phyloP scores from a whole-genome alignment of 2,888 invertebrate species.

The Ophion obscuratus region DNA sequence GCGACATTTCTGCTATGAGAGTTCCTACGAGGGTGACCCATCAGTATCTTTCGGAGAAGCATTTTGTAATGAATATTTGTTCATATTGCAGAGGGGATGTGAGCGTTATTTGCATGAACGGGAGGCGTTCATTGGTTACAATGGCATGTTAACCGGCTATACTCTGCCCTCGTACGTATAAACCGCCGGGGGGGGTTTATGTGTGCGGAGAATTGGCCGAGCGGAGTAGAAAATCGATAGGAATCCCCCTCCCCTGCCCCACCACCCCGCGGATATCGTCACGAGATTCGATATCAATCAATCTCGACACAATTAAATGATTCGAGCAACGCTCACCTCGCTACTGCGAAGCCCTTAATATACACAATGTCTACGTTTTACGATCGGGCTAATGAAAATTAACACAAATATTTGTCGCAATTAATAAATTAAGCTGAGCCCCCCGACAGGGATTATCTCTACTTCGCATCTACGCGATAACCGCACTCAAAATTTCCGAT shows the following conservation, averaged over 20 bases:
- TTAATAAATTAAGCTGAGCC: conserved; percentile 48
- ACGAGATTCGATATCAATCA: conserved; percentile 61
- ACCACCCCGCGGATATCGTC: conserved; percentile 39
- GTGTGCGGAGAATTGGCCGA: conserved; percentile 13
- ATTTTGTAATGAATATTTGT: conserved; percentile 28
- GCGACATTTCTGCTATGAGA: not conserved
- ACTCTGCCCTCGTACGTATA: conserved; percentile 13
- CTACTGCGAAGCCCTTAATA: conserved; percentile 48
- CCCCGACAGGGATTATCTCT: conserved; percentile 34
- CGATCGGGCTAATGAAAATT: conserved; percentile 61
- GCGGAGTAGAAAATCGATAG: conserved; percentile 56
- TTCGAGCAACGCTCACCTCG: conserved; percentile 51
- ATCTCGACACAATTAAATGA: conserved; percentile 59
- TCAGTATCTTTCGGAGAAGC: not conserved
- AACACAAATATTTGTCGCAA: conserved; percentile 60
- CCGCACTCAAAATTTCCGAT: conserved; percentile 41
- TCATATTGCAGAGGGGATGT: not conserved
- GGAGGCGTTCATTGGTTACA: conserved; percentile 44
- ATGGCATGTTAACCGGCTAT: conserved; percentile 38
- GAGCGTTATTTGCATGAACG: conserved; percentile 19
- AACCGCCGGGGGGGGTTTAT: not conserved
- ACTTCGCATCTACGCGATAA: not conserved
- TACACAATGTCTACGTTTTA: conserved; percentile 55
- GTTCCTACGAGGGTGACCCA: not conserved
- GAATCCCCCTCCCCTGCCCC: not conserved